phyloP scores from a whole-genome alignment of 2,113 vertebrate genomes.

The Crotalus helleri region DNA sequence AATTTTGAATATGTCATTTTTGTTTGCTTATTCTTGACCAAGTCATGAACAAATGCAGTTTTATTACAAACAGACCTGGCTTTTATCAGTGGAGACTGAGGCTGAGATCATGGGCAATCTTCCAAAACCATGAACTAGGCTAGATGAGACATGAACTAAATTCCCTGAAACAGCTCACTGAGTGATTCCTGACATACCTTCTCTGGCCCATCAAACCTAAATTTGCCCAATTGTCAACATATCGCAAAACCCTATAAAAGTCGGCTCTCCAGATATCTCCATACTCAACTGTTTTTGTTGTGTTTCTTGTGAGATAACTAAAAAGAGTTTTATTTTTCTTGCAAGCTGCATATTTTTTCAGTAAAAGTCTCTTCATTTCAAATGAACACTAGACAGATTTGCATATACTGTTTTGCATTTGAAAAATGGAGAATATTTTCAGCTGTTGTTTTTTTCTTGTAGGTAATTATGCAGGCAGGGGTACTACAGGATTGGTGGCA shows the following conservation, averaged over 20 bases:
- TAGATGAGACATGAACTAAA: not conserved
- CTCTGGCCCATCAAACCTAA: not conserved
- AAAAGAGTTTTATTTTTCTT: not conserved
- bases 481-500: conserved; percentile 93
- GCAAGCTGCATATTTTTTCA: not conserved
- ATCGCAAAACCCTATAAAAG: not conserved
- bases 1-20: not conserved
- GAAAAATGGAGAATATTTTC: conserved; percentile 5
- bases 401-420: not conserved
- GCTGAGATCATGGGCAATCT: not conserved
- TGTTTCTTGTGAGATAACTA: not conserved
- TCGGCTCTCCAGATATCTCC: not conserved
- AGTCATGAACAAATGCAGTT: not conserved
- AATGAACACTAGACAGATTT: not conserved
- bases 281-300: not conserved
- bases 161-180: not conserved
- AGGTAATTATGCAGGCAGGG: conserved; percentile 93
- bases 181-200: not conserved
- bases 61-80: not conserved
- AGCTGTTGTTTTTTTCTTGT: not conserved
- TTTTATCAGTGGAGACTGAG: not conserved
- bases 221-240: not conserved
- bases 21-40: not conserved
- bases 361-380: not conserved
- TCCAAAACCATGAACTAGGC: not conserved